phyloP scores from a whole-genome alignment of 2,113 vertebrate genomes.

The Pholis gunnellus region DNA sequence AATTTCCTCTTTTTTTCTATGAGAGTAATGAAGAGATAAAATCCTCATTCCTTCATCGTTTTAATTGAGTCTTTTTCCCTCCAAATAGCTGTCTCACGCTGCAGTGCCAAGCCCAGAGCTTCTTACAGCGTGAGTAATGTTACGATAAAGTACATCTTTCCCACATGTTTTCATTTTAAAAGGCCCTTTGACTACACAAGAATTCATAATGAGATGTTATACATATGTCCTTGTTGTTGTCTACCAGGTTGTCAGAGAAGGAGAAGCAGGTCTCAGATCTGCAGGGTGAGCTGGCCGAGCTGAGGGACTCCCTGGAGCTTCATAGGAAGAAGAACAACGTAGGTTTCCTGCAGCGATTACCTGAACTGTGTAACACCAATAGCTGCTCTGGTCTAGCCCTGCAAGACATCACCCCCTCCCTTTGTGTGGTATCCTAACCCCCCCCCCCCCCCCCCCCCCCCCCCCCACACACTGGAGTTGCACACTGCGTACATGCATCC shows the following conservation, averaged over 20 bases:
- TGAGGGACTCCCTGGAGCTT: constrained; percentile 91
- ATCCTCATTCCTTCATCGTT: neutral
- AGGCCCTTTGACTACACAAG: neutral
- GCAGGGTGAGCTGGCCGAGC: constrained; percentile 85
- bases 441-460: too few relatives aligned
- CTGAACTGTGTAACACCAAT: neutral
- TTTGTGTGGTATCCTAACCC: constrained; percentile 48
- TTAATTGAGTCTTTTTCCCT: neutral
- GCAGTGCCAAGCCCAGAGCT: constrained; percentile 76
- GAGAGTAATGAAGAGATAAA: neutral
- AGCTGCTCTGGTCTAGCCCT: constrained; percentile 7
- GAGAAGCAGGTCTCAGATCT: constrained; percentile 86
- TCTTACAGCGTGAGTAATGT: constrained; percentile 76
- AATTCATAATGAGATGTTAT: neutral
- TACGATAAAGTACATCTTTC: neutral
- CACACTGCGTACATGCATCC: constrained; percentile 41
- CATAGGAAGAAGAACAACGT: constrained; percentile 98
- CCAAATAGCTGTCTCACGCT: constrained; percentile 60
- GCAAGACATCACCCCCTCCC: constrained; percentile 2
- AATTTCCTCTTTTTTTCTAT: neutral
- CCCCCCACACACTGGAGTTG: constrained; percentile 25
- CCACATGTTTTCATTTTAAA: neutral
- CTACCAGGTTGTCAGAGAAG: constrained; percentile 88
- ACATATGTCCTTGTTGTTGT: neutral
- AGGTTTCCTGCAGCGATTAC: constrained; percentile 75